Base-by-base conservation (phyloP, 2,888 invertebrate genomes). In the Diadegma fenestrale region DNA sequence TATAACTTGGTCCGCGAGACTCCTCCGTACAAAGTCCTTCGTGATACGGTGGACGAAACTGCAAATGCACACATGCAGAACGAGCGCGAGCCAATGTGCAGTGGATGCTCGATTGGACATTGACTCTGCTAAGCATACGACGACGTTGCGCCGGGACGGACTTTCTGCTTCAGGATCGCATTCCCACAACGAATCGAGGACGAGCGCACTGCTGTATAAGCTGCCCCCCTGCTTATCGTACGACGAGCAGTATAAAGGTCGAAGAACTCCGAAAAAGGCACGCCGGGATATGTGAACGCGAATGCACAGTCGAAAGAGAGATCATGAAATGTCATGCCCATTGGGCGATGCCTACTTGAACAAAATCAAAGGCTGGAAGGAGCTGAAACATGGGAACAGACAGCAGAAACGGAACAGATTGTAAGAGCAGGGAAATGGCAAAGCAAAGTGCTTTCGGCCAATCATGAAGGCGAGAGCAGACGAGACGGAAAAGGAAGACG, bases 181-280 rank as follows among this genome's bases (percentile, higher is more conserved):
- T 86, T 86, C 84, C 81, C 81, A 81, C 77, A 84, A 64, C 54
- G 84, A 79, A 69, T 73, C 64, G 63, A 66, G 51, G 71, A 64
- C 69, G 45, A 33, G 72, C 80, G 45, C 80, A 84, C 73, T n/a
- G 82, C 84, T 86, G 86, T 86, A 88, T 85, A 86, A 78, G 86
- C 86, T 45, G 86, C 81, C 81, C 88, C 81, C 84, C 87, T 77
- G 88, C 76, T 86, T 87, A 88, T 88, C 88, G 88, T 12, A 22
- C 22, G 14, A 26, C 5, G 58, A 64, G 37, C 17, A 64, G 37
- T n/a, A 64, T n/a, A 64, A 64, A 33, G 66, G 41, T 66, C 37
- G 41, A 41, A 66, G 41, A 58, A 58, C 58, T 58, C 26, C 14
- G 26, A 80, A 80, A 80, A 84, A 80, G 76, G 43, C n/a, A 51